Base-by-base conservation (phyloP, 1,140 invertebrate species). In the Gerris buenoi region DNA sequence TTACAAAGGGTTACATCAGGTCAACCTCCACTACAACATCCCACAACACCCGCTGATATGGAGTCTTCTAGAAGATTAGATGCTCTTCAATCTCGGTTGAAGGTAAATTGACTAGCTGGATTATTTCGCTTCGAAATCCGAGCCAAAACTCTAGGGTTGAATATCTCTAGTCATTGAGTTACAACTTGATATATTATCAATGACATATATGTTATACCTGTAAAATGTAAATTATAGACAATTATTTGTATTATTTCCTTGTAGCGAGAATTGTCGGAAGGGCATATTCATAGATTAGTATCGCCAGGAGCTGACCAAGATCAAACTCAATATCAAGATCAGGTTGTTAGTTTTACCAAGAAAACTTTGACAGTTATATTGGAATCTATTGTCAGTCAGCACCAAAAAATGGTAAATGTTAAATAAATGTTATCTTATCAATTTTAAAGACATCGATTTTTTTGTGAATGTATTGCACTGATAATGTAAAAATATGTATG, bases 1-100 rank as follows among this genome's bases (percentile, higher is more conserved):
- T 81, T 88, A 76, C 85, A 80, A 72, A 79, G 81, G 67, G 82
- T 77, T 81, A 79, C 71, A 81, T 78, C 23, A 75, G 71, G 68
- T 75, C 71, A 71, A 74, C 67, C 27, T 63, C 26, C 66, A 66
- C 66, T 70, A 62, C 70, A 25, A 27, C 68, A 29, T 65, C 57
- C 62, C 33, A 46, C 33, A 46, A 46, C 5, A 10, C 33, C 33
- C 5, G 33, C 33, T 10, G 33, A 46, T 18, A 46, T 46, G 5
- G 33, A 46, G 18, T 46, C 33, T 10, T 5, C 33, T 46, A 5
- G 33, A 46, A 5, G 33, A 46, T 46, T 46, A 46, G 33, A 46
- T 10, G 33, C 33, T 10, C 33, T 46, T 46, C 33, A 46, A 18
- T 10, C 33, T 10, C 5, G 33, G 33, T 18, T 46, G 5, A 46